phyloP scores from a whole-genome alignment of 1,140 invertebrate genomes.

The Gryon sp. region DNA sequence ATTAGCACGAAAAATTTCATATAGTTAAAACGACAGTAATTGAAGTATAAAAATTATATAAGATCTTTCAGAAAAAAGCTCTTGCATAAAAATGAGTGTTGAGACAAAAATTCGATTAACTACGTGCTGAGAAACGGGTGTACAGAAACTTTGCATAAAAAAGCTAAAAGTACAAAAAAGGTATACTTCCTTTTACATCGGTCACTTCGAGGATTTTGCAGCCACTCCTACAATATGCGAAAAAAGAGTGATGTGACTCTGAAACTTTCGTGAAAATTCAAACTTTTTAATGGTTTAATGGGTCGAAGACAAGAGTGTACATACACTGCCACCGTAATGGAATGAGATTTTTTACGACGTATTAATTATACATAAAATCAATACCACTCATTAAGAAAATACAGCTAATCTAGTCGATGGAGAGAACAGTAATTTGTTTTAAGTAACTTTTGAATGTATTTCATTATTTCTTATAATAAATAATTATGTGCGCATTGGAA shows the following conservation, averaged over 20 bases:
- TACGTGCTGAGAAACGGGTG: not conserved
- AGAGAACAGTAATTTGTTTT: too few species aligned
- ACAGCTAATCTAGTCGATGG: too few species aligned
- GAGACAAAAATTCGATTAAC: not conserved
- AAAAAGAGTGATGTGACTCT: constrained; percentile 20
- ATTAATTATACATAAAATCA: not conserved
- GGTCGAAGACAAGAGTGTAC: constrained; percentile 11
- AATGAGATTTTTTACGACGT: constrained; percentile 8
- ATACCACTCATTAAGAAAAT: too few species aligned
- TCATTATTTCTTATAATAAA: too few species aligned
- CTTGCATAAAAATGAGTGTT: not conserved
- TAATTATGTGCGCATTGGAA: too few species aligned
- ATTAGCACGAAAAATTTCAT: too few species aligned
- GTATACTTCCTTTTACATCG: not conserved
- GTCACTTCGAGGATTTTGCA: not conserved
- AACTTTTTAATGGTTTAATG: constrained; percentile 41
- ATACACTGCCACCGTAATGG: not conserved
- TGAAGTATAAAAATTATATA: not conserved
- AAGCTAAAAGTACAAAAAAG: constrained; percentile 2
- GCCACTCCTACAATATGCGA: constrained; percentile 11
- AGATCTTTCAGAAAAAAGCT: not conserved
- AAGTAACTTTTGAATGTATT: too few species aligned
- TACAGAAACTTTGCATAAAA: not conserved
- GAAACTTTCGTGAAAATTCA: constrained; percentile 33
- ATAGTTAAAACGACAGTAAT: too few species aligned